Conservation (phyloP, 2,113 vertebrate genomes). For the Clarias batrachus region DNA sequence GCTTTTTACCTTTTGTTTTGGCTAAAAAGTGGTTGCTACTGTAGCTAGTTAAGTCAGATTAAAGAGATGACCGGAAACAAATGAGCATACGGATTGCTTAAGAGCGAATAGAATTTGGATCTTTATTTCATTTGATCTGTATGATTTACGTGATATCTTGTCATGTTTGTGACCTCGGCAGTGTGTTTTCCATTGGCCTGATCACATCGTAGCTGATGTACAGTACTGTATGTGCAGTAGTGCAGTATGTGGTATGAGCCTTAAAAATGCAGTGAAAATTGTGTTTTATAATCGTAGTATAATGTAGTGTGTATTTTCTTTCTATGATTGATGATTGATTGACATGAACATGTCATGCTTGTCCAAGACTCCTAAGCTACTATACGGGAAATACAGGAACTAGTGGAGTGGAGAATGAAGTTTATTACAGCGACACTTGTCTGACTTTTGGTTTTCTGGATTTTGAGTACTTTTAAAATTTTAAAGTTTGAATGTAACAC, state of each 20-base stretch:
- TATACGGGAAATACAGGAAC: background rate
- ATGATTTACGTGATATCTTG: too few relatives aligned
- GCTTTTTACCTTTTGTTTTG: too few relatives aligned
- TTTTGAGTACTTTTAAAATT: too few relatives aligned
- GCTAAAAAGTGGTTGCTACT: too few relatives aligned
- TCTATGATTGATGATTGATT: background rate
- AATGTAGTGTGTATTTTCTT: background rate
- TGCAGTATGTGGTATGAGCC: background rate
- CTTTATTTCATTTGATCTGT: too few relatives aligned
- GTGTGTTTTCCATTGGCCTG: background rate
- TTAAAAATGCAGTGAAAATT: background rate
- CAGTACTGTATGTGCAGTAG: background rate
- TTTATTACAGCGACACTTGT: background rate
- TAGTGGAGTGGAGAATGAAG: background rate
- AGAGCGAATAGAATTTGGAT: too few relatives aligned
- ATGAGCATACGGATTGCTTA: too few relatives aligned
- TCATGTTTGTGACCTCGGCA: too few relatives aligned
- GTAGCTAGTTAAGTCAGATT: too few relatives aligned
- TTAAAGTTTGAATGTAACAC: too few relatives aligned
- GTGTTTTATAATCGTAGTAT: background rate
- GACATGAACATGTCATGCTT: background rate
- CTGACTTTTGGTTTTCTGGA: background rate
- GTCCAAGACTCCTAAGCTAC: background rate
- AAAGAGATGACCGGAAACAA: too few relatives aligned
- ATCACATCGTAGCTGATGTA: background rate